Evolutionary conservation across 2,888 invertebrate genomes (phyloP).

Genomic region (Limnephilus auricula): DNA sequence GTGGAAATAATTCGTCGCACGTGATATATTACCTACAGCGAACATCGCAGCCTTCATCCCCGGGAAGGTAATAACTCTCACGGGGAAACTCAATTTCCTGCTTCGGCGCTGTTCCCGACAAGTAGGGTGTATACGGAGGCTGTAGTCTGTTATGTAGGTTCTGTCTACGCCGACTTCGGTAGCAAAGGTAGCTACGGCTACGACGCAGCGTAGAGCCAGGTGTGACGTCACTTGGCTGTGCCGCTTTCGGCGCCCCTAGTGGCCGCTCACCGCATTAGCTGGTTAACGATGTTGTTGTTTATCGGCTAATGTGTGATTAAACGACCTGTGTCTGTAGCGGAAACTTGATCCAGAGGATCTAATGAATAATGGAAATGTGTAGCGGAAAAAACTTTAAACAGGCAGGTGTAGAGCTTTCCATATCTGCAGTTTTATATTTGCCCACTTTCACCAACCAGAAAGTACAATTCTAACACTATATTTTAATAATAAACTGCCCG

Average conservation of each 20-base stretch:
- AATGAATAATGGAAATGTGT: neutral
- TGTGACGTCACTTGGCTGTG: neutral
- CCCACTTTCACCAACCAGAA: neutral
- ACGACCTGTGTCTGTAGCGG: neutral
- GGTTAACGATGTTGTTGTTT: neutral
- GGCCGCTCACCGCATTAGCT: neutral
- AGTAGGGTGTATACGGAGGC: neutral
- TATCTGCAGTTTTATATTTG: neutral
- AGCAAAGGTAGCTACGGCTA: neutral
- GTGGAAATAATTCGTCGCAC: neutral
- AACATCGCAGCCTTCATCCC: neutral
- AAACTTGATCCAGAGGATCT: neutral
- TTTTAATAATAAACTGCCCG: no score
- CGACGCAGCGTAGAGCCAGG: neutral
- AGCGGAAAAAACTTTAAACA: neutral
- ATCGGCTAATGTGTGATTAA: neutral
- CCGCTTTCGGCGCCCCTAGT: neutral
- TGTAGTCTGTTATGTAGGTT: neutral
- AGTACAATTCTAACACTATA: no score
- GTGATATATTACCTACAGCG: neutral
- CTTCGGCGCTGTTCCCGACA: neutral
- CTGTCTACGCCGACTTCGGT: neutral
- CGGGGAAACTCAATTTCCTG: neutral
- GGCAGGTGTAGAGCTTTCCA: neutral
- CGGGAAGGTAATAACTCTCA: neutral